Percentiles rank a stretch among this genome's conserved stretches.
Evolutionary conservation across 2,797 vertebrate species (phyloP).

Genomic region (Mormyrops boulengeri): DNA sequence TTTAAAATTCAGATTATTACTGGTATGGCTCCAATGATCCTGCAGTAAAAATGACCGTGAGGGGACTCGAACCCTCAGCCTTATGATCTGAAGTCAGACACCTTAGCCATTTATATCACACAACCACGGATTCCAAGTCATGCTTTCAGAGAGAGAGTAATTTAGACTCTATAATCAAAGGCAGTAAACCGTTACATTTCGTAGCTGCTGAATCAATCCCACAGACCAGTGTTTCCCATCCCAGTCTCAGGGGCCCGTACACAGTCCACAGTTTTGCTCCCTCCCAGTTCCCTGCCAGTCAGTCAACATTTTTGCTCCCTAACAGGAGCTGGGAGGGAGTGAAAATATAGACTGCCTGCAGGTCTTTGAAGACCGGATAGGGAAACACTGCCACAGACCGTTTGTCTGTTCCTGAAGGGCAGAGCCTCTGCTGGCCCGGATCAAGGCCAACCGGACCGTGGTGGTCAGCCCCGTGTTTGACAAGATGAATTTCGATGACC

Average conservation of each 20-base stretch:
- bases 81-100: not conserved
- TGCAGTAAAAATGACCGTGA: not conserved
- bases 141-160: not conserved
- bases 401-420: constrained; percentile 49
- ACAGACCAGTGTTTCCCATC: not conserved
- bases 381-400: not conserved
- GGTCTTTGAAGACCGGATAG: not conserved
- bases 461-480: constrained; percentile 69
- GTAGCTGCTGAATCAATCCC: not conserved
- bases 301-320: not conserved
- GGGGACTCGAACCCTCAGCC: not conserved
- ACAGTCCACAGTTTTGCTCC: not conserved
- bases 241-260: not conserved
- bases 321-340: not conserved
- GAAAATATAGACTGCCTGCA: not conserved
- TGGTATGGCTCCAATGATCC: not conserved
- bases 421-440: constrained; percentile 63
- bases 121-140: not conserved
- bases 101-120: not conserved
- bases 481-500: constrained; percentile 56
- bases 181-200: not conserved
- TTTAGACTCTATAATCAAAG: not conserved
- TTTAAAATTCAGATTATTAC: not conserved
- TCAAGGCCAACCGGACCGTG: constrained; percentile 63
- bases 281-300: not conserved